Conservation (phyloP, 2,888 invertebrate genomes). For the Pristionchus fissidentatus region DNA sequence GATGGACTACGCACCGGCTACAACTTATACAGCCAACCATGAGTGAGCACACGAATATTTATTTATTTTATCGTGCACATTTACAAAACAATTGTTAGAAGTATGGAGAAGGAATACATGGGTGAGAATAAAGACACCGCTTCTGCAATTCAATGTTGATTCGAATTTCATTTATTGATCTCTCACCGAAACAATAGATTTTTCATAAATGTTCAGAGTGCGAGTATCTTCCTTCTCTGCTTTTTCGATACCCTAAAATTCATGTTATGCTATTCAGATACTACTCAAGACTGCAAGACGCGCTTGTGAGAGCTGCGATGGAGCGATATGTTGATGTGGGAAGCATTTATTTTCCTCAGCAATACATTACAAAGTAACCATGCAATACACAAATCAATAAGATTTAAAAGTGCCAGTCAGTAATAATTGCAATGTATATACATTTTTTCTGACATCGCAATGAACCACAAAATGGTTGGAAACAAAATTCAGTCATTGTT, state of each 20-base stretch:
- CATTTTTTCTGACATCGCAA: no score
- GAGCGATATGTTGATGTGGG: slow-evolving; percentile 85
- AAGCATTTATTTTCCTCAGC: no score
- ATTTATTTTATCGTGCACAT: background rate
- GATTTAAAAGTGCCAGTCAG: background rate
- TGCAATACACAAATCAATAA: background rate
- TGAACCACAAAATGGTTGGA: no score
- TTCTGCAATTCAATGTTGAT: no score
- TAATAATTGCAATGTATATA: no score
- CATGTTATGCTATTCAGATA: slow-evolving; percentile 80
- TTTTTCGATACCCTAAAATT: background rate
- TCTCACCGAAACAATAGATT: no score
- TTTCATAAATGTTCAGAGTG: no score
- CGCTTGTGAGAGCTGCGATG: slow-evolving; percentile 86
- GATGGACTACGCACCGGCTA: slow-evolving; percentile 93
- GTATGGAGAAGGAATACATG: background rate
- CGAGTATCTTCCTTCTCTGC: no score
- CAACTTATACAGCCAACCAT: slow-evolving; percentile 79
- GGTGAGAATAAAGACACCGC: background rate
- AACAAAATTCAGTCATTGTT: no score
- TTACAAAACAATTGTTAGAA: background rate
- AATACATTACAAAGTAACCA: no score
- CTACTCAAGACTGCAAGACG: slow-evolving; percentile 94
- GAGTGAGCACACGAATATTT: slow-evolving; percentile 25
- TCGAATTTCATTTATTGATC: no score